A percentile compares a stretch with the other conserved stretches of the same genome.
Conservation (phyloP, 2,797 vertebrate genomes). For the Phoxinus dragarum region DNA sequence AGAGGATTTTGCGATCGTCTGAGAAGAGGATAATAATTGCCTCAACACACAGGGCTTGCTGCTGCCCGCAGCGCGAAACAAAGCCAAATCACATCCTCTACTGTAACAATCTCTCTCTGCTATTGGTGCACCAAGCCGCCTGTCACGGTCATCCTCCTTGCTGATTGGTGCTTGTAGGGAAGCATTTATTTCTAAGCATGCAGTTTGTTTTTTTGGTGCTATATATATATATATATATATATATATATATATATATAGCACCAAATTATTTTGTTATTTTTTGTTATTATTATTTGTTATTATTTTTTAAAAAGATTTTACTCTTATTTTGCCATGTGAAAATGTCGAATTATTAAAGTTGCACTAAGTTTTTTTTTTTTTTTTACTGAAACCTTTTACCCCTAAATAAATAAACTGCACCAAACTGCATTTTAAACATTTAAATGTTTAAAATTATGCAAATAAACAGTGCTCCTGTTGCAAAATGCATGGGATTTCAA, state of each 20-base stretch:
- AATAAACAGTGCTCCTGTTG: neutral
- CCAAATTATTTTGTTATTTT: no score
- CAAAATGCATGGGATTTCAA: neutral
- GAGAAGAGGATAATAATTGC: conserved; percentile 50
- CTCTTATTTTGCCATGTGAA: conserved; percentile 20
- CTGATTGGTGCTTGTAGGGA: conserved; percentile 56
- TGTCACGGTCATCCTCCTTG: conserved; percentile 36
- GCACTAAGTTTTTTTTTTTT: neutral
- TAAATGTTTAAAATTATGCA: neutral
- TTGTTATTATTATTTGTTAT: no score
- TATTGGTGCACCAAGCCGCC: conserved; percentile 58
- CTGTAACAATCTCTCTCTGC: conserved; percentile 57
- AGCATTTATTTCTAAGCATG: conserved; percentile 32
- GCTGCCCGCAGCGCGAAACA: conserved; percentile 48
- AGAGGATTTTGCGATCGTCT: conserved; percentile 48
- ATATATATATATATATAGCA: no score
- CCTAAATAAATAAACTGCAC: neutral
- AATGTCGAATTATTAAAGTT: neutral
- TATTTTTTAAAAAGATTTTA: no score
- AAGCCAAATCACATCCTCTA: conserved; percentile 63
- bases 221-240: neutral
- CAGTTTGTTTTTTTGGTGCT: conserved; percentile 49
- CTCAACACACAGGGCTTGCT: conserved; percentile 59
- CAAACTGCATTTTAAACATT: no score
- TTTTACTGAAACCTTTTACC: neutral